These are phyloP conservation scores for Oreochromis spilurus DNA, from an alignment of 2,113 vertebrate species.

Conservation along the genomic window DNA sequence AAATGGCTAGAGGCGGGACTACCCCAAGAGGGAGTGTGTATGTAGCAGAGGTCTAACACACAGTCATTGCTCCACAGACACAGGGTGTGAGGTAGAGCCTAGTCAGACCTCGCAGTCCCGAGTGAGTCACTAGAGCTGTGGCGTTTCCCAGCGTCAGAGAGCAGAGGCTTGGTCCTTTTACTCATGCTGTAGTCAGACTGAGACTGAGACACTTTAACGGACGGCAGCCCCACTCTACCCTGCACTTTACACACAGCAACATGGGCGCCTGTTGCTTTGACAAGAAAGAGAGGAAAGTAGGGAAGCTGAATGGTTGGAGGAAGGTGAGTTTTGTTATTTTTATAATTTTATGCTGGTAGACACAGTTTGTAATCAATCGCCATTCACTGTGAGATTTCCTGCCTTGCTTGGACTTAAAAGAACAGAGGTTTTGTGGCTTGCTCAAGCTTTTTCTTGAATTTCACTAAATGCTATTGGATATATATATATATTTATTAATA, in stretches of 20 bases:
- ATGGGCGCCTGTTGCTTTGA: conserved; percentile 78
- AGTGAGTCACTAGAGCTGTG: conserved; percentile 61
- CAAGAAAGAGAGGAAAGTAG: conserved; percentile 73
- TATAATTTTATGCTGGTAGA: neutral
- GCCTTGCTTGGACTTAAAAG: neutral
- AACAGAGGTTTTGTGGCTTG: neutral
- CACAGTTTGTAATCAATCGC: neutral
- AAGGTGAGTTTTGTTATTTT: conserved; percentile 63
- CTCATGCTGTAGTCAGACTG: conserved; percentile 53
- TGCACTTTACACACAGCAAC: conserved; percentile 47
- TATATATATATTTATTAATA: neutral
- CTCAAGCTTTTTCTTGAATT: neutral
- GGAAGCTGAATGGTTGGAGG: conserved; percentile 71
- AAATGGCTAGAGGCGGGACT: conserved; percentile 46
- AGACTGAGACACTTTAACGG: conserved; percentile 36
- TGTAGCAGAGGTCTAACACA: conserved; percentile 9
- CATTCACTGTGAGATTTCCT: neutral
- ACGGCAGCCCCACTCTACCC: conserved; percentile 38
- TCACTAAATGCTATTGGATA: neutral
- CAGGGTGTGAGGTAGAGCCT: conserved; percentile 52
- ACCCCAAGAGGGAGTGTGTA: conserved; percentile 39
- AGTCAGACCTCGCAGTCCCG: conserved; percentile 58
- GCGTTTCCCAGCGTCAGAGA: conserved; percentile 56
- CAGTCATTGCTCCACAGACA: conserved; percentile 28
- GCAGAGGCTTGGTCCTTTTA: conserved; percentile 20